These are phyloP conservation scores for Trissolcus japonicus DNA, from an alignment of 2,888 invertebrate species.

Conservation along the genomic window DNA sequence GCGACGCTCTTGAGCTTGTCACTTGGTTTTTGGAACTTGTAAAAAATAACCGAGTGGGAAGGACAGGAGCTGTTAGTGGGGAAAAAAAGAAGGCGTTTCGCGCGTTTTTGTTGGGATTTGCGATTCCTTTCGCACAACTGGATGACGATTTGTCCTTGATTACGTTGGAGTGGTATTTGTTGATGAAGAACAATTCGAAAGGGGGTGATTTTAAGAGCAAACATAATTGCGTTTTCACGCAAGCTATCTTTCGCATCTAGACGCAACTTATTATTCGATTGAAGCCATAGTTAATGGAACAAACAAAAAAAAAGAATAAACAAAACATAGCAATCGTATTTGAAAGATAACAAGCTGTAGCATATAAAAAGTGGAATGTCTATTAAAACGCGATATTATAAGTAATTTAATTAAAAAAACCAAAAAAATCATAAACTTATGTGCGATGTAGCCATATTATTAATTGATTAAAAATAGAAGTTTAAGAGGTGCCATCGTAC, in stretches of 20 bases:
- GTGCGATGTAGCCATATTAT: slow-evolving; percentile 64
- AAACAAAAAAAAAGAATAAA: slow-evolving; percentile 20
- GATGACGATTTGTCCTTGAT: slow-evolving; percentile 18
- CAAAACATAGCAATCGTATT: slow-evolving; percentile 60
- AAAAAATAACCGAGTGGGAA: slow-evolving; percentile 4
- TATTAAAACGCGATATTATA: slow-evolving; percentile 64
- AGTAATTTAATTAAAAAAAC: slow-evolving; percentile 63
- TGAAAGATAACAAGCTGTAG: slow-evolving; percentile 60
- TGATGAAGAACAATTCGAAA: slow-evolving; percentile 4
- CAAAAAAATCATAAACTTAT: slow-evolving; percentile 54
- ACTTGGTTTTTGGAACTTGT: not conserved
- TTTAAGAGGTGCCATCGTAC: slow-evolving; percentile 64
- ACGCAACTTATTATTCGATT: slow-evolving; percentile 47
- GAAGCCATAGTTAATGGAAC: slow-evolving; percentile 46
- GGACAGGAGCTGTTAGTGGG: not conserved
- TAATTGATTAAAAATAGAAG: slow-evolving; percentile 62
- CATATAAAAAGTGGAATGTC: slow-evolving; percentile 64
- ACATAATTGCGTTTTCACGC: slow-evolving; percentile 30
- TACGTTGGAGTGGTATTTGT: slow-evolving; percentile 15
- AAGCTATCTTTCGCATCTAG: slow-evolving; percentile 50
- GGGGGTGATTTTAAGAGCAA: slow-evolving; percentile 1
- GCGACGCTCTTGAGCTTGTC: not conserved
- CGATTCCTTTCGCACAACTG: slow-evolving; percentile 51
- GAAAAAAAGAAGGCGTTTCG: slow-evolving; percentile 8
- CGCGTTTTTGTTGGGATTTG: slow-evolving; percentile 40